These are phyloP conservation scores for Eretmodus cyanostictus DNA, from an alignment of 2,113 vertebrate genomes.

Conservation along the genomic window DNA sequence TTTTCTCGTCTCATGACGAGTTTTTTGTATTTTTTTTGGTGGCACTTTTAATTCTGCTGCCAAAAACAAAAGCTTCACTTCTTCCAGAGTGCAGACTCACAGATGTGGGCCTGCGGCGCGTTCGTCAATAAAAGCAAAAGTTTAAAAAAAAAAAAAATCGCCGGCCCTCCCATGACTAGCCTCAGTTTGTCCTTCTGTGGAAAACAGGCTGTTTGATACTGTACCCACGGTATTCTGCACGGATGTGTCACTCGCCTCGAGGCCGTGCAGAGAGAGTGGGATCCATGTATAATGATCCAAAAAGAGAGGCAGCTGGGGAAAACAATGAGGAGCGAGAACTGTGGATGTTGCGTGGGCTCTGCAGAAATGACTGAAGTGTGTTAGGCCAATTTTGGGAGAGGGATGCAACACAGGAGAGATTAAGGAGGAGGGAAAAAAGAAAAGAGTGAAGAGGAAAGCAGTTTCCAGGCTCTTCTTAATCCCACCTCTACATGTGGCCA, in stretches of 20 bases:
- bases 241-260: constrained; percentile 27
- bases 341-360: constrained; percentile 35
- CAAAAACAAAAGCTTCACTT: not conserved
- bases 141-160: not conserved
- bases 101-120: not conserved
- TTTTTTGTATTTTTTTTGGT: not conserved
- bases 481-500: constrained; percentile 1
- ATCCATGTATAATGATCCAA: constrained; percentile 24
- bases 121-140: not conserved
- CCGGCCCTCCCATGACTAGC: not conserved
- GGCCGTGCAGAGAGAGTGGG: constrained; percentile 27
- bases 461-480: constrained; percentile 8
- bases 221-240: not conserved
- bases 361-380: constrained; percentile 15
- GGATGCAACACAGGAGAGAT: not conserved
- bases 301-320: not conserved
- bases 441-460: not conserved
- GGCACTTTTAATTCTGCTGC: not conserved
- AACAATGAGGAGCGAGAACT: constrained; percentile 11
- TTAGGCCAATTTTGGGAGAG: not conserved
- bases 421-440: not conserved
- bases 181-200: not conserved
- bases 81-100: not conserved
- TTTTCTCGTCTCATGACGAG: not conserved
- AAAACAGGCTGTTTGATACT: not conserved